phyloP scores from a whole-genome alignment of 1,140 invertebrate species.

The Papilio dardanus region DNA sequence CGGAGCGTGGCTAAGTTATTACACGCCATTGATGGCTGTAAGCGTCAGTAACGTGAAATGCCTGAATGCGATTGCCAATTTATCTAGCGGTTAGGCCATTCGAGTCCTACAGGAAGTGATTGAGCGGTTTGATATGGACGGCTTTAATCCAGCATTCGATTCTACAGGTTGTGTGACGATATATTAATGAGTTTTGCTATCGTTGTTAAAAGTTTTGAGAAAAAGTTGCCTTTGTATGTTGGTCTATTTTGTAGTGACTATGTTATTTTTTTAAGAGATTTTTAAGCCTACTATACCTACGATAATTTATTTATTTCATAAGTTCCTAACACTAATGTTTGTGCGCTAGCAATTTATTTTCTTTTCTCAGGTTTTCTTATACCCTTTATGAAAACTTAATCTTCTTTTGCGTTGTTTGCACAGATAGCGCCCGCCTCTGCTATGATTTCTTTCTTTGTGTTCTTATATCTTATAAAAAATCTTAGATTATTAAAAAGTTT shows the following conservation, averaged over 20 bases:
- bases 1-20: slow-evolving; percentile 32
- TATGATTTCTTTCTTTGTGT: slow-evolving; percentile 4
- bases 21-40: slow-evolving; percentile 36
- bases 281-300: not conserved
- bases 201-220: not conserved
- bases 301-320: not conserved
- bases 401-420: slow-evolving; percentile 11
- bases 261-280: not conserved
- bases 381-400: slow-evolving; percentile 22
- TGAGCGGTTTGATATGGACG: slow-evolving; percentile 22
- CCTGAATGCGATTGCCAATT: slow-evolving; percentile 35
- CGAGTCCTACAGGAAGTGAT: not conserved
- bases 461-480: slow-evolving; percentile 18
- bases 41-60: slow-evolving; percentile 35
- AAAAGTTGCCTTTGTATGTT: not conserved
- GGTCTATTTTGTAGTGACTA: not conserved
- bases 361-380: slow-evolving; percentile 11
- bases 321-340: slow-evolving; percentile 3
- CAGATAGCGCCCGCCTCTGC: not conserved
- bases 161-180: slow-evolving; percentile 19
- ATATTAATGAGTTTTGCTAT: not conserved
- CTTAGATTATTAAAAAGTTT: not conserved
- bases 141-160: not conserved
- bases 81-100: slow-evolving; percentile 34
- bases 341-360: not conserved